These are phyloP conservation scores for Pristionchus fissidentatus DNA, from an alignment of 2,888 invertebrate species.

Conservation along the genomic window DNA sequence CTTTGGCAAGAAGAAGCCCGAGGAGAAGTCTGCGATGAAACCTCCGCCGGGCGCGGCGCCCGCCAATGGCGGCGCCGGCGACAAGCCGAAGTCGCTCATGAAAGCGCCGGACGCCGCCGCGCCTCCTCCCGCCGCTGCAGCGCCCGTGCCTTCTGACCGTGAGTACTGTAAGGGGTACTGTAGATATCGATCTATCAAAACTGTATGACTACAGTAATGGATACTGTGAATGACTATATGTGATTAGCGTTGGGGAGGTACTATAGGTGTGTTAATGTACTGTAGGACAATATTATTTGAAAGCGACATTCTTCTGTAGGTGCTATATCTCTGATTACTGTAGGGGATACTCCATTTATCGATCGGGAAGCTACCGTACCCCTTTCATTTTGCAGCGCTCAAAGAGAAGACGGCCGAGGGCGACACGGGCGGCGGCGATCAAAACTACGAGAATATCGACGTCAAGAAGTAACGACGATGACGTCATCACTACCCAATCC, in stretches of 20 bases:
- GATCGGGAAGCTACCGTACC: too few species aligned
- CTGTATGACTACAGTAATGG: too few species aligned
- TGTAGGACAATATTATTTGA: neutral
- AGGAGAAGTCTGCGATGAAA: slow-evolving; percentile 27
- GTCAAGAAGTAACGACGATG: slow-evolving; percentile 3
- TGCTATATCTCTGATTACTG: too few species aligned
- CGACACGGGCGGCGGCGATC: neutral
- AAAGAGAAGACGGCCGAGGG: neutral
- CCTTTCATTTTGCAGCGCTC: neutral
- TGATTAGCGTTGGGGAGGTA: neutral
- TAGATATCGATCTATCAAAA: too few species aligned
- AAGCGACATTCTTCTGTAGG: too few species aligned
- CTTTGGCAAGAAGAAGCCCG: slow-evolving; percentile 30
- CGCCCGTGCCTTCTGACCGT: neutral
- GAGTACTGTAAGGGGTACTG: neutral
- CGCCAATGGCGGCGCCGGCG: neutral
- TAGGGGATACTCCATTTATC: too few species aligned
- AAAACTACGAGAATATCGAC: slow-evolving; percentile 21
- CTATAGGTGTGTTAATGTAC: neutral
- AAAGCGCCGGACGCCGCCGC: neutral
- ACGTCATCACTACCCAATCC: slow-evolving; percentile 19
- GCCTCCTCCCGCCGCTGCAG: neutral
- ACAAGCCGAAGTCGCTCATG: neutral
- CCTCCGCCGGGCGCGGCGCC: neutral
- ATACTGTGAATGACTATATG: neutral